phyloP scores from a whole-genome alignment of 2,113 vertebrate species.

The Myotis davidii region DNA sequence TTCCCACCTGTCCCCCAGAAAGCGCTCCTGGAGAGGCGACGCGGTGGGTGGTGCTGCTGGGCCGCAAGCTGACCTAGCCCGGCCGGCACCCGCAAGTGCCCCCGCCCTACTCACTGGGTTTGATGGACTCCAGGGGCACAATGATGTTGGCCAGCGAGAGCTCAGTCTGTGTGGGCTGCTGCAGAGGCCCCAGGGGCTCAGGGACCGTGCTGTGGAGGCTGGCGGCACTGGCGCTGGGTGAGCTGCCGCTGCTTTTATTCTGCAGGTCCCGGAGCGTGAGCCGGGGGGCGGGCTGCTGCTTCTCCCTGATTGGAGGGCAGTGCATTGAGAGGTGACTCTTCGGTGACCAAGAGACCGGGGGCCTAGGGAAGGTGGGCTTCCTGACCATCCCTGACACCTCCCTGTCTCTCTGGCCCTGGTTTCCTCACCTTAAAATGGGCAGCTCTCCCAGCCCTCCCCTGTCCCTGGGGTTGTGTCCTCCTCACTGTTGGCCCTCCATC shows the following conservation, averaged over 20 bases:
- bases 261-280: slow-evolving; percentile 94
- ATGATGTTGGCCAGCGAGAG: slow-evolving; percentile 91
- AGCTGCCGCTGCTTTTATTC: slow-evolving; percentile 85
- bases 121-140: slow-evolving; percentile 96
- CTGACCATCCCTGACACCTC: background rate
- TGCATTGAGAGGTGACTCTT: background rate
- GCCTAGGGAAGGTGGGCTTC: background rate
- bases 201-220: slow-evolving; percentile 68
- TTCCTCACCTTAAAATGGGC: background rate
- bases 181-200: slow-evolving; percentile 44
- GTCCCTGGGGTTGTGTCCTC: background rate
- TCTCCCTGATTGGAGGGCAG: slow-evolving; percentile 88
- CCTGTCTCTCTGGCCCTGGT: background rate
- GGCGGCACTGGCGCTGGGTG: slow-evolving; percentile 76
- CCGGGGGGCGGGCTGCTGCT: slow-evolving; percentile 89
- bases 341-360: background rate
- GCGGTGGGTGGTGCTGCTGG: background rate
- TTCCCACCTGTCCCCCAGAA: background rate
- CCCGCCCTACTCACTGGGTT: slow-evolving; percentile 91
- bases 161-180: slow-evolving; percentile 78
- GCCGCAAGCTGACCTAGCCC: background rate
- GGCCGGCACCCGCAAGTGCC: accelerated
- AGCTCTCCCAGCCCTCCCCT: background rate
- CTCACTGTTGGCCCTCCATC: background rate
- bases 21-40: background rate